Percentiles rank a stretch among this genome's conserved stretches.
These are phyloP conservation scores for Drosophila kikkawai DNA, from an alignment of 1,140 invertebrate species.

Conservation along the genomic window DNA sequence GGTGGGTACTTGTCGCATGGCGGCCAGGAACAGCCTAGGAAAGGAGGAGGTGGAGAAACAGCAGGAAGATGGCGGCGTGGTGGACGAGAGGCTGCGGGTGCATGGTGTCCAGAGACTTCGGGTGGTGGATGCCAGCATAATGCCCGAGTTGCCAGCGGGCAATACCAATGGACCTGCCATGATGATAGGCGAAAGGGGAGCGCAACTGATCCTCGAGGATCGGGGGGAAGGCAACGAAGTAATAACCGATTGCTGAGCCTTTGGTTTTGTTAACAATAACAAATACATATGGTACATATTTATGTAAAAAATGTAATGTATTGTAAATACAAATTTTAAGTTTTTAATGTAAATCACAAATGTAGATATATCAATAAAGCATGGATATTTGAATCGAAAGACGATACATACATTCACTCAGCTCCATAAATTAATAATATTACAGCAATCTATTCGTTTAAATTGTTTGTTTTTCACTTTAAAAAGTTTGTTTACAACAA, in stretches of 20 bases:
- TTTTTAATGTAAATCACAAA: no score
- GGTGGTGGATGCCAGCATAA: constrained; percentile 92
- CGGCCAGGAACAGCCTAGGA: constrained; percentile 73
- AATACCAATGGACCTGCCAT: constrained; percentile 92
- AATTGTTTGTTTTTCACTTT: no score
- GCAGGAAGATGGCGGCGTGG: constrained; percentile 85
- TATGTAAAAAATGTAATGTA: not conserved
- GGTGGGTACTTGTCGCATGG: constrained; percentile 92
- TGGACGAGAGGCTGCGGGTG: constrained; percentile 89
- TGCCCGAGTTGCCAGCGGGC: constrained; percentile 90
- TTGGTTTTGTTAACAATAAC: no score
- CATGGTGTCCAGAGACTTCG: constrained; percentile 88
- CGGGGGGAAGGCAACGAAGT: constrained; percentile 24
- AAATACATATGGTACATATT: no score
- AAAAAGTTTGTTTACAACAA: no score
- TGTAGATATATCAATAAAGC: no score
- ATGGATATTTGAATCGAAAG: no score
- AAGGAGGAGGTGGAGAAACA: not conserved
- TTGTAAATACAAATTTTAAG: not conserved
- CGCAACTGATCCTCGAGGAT: constrained; percentile 89
- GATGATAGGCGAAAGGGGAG: constrained; percentile 91
- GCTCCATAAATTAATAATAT: no score
- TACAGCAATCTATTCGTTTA: no score
- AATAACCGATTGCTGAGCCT: constrained; percentile 1
- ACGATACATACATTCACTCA: no score